These are phyloP conservation scores for Drosophila peninsularis DNA, from an alignment of 2,888 invertebrate species.

Conservation along the genomic window DNA sequence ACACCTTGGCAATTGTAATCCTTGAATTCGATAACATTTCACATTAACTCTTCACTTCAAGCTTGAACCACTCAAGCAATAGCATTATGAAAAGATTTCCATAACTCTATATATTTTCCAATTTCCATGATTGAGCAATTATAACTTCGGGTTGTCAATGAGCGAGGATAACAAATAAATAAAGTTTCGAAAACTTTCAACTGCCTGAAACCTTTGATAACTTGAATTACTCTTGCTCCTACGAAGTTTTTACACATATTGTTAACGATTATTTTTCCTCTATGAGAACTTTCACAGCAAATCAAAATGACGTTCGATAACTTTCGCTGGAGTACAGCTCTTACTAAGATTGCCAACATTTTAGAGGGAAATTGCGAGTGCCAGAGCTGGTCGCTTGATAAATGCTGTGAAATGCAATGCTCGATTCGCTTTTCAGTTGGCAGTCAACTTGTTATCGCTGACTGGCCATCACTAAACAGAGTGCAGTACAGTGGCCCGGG, in stretches of 20 bases:
- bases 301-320: neutral
- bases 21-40: no score
- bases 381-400: conserved; percentile 20
- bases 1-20: no score
- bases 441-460: conserved; percentile 58
- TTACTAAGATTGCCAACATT: neutral
- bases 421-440: conserved; percentile 23
- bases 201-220: no score
- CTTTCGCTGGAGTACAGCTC: neutral
- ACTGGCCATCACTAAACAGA: conserved; percentile 54
- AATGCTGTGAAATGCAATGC: conserved; percentile 9
- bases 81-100: neutral
- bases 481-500: conserved; percentile 32
- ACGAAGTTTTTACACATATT: neutral
- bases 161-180: neutral
- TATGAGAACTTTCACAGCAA: neutral
- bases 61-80: no score
- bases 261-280: neutral
- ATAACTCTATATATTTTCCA: no score
- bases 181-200: neutral
- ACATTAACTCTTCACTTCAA: no score
- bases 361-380: neutral
- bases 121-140: no score
- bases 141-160: no score
- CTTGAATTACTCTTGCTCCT: no score